Conservation (phyloP, 1,140 invertebrate genomes). For the Matsumurasca onukii region DNA sequence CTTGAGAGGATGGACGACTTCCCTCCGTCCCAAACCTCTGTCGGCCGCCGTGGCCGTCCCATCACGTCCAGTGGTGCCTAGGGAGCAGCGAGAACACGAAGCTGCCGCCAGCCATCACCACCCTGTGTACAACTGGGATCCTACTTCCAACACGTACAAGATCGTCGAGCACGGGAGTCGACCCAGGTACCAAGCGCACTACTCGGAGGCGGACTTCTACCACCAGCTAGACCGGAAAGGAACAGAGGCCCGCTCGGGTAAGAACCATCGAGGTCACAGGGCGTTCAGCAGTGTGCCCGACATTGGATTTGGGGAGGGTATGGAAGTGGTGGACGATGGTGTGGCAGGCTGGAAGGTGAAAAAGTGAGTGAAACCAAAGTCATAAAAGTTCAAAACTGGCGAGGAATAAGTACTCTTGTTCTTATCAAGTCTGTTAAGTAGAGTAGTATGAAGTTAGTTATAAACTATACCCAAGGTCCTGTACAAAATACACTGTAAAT, state of each 20-base stretch:
- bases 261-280: background rate
- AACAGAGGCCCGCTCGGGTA: background rate
- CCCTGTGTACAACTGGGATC: constrained; percentile 16
- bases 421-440: too few species aligned
- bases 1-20: background rate
- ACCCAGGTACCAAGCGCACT: background rate
- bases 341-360: constrained; percentile 21
- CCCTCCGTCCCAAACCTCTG: background rate
- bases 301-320: constrained; percentile 30
- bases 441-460: too few species aligned
- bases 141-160: constrained; percentile 12
- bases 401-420: too few species aligned
- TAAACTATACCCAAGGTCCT: too few species aligned
- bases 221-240: background rate
- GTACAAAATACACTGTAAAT: too few species aligned
- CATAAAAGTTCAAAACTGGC: background rate
- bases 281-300: constrained; percentile 16
- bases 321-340: constrained; percentile 29
- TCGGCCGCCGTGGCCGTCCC: constrained; percentile 9
- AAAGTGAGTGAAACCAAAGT: background rate
- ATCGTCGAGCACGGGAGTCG: background rate
- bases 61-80: constrained; percentile 1
- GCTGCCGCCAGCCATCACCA: too few species aligned
- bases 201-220: constrained; percentile 25
- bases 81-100: background rate